Evolutionary conservation across 2,113 vertebrate species (phyloP), one percentile per base, ranked within the genome.

Genomic region (Carollia perspicillata): DNA sequence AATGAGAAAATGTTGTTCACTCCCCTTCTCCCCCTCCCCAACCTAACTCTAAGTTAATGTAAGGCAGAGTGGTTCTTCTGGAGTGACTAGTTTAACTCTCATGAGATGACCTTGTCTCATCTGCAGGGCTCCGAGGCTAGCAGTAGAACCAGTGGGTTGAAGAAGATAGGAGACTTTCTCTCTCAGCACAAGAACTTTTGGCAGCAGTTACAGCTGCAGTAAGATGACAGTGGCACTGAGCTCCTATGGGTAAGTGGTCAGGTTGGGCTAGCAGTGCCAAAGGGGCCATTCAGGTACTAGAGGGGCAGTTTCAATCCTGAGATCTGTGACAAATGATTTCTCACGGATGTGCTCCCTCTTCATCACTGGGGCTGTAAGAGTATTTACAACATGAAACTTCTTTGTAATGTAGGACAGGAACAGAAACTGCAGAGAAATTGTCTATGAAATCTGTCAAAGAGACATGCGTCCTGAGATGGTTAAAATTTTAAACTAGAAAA

Each of bases 401-500:
- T 77, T 71, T 78, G n/a, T 49, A 60, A 23, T 47, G 11, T 55
- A 33, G 55, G 9, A 72, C 16, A 49, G 81, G 85, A 97, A 90
- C 1, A 10, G 81, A 96, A 94, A 96, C 18, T 17, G 8, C 5
- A 9, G 40, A 89, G 84, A 75, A 90, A 63, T 71, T n/a, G 23
- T 79, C n/a, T 58, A 10, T 95, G 84, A 86, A 90, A 69, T 42
- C n/a, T 75, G 79, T 78, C 60, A 68, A 42, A 95, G 72, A 68
- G 53, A 69, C 53, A 63, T 30, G 8, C 63, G 78, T 95, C 80
- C 51, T 8, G 66, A 89, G 60, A 80, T 60, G 35, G 65, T 35
- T 16, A 53, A 60, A 69, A 49, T 92, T 84, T 71, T 51, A 74
- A 95, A 37, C 84, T n/a, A 18, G n/a, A 81, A 53, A 92, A 28